Base-by-base conservation (phyloP, 2,888 invertebrate genomes). In the Drosophila multiciliata region DNA sequence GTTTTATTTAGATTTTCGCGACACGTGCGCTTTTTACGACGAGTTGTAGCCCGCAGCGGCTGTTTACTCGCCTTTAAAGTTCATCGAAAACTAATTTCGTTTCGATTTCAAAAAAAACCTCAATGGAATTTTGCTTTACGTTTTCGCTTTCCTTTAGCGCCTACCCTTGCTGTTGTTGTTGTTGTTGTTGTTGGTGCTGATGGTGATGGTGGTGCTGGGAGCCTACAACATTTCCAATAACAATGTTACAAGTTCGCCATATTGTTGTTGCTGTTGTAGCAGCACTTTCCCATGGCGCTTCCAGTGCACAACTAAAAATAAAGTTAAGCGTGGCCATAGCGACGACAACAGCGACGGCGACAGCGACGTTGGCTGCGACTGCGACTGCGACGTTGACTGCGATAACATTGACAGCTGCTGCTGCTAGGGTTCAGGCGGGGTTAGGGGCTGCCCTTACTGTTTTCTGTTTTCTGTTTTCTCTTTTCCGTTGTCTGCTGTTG, bases 31-130 rank as follows among this genome's bases (percentile, higher is more conserved):
- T 49, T 57, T 66, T 45, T 67, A 66, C 80, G 77, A 62, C 36
- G 23, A 33, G 49, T 49, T 58, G 66, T 64, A 75, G 65, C 68
- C 77, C 75, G 80, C 78, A 75, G 66, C 71, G 78, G 79, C 82
- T 89, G 90, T 92, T 92, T 90, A 83, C 78, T 88, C 87, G 90
- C 88, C 82, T 88, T 91, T 91, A 86, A 92, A 92, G 92, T 92
- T 92, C 92, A 91, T 91, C 92, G 91, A 91, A 91, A 91, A 91
- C 91, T 91, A 92, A 91, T 92, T 91, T 90, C 85, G 82, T 85
- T 89, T 91, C 91, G 92, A 92, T 92, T 92, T 90, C 83, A 82
- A 83, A 79, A 80, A 87, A 91, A 88, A 82, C 80, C 90, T 88
- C 90, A 90, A 89, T 90, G 89, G 91, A 90, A 92, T 84, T 89